Conservation (phyloP, 2,797 vertebrate species). For the Limosa lapponica region DNA sequence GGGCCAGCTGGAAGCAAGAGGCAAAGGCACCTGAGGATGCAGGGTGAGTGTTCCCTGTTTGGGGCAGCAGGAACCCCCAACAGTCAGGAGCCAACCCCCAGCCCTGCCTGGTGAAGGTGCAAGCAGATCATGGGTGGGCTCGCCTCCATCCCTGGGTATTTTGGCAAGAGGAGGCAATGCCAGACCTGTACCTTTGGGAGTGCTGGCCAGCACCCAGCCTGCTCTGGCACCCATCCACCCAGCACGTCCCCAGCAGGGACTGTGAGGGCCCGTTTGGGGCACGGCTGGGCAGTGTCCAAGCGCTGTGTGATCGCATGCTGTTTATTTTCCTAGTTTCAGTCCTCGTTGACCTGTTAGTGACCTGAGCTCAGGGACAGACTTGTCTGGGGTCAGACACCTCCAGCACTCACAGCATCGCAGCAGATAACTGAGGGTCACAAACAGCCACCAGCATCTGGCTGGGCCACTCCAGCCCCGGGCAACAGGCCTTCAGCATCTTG, state of each 20-base stretch:
- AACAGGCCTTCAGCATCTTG: neutral
- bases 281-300: neutral
- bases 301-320: neutral
- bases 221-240: neutral
- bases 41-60: neutral
- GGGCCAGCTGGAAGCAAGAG: neutral
- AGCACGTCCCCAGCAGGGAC: neutral
- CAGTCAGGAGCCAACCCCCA: neutral
- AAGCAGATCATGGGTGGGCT: neutral
- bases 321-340: neutral
- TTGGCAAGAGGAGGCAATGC: neutral
- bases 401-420: neutral
- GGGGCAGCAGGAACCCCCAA: neutral
- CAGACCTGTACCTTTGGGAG: neutral
- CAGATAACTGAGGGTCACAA: neutral
- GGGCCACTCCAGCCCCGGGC: neutral
- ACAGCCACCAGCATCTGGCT: neutral
- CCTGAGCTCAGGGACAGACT: neutral
- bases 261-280: fast-evolving
- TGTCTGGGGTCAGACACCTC: neutral
- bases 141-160: neutral
- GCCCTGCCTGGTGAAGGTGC: neutral
- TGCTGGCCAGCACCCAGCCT: neutral
- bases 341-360: neutral
- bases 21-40: neutral